A percentile compares a stretch with the other conserved stretches of the same genome.
These are phyloP conservation scores for Anas platyrhynchos DNA, from an alignment of 2,113 vertebrate species.

Conservation along the genomic window DNA sequence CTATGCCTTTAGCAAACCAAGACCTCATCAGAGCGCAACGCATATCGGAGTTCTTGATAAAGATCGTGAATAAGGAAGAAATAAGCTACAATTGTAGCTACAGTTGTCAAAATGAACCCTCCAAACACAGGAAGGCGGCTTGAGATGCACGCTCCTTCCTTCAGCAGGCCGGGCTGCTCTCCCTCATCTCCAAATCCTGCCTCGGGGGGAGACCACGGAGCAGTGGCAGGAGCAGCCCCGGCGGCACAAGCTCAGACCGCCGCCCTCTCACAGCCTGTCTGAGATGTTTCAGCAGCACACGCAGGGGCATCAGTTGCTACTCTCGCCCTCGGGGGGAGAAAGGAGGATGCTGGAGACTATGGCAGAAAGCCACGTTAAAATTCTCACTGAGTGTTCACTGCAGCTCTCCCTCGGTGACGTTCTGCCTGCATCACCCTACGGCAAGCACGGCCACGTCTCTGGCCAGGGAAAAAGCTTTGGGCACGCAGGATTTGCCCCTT, in stretches of 20 bases:
- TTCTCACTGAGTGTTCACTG: conserved; percentile 62
- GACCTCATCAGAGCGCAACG: accelerated
- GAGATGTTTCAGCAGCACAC: background rate
- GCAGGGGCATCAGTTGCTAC: background rate
- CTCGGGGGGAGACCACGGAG: background rate
- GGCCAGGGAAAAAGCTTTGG: background rate
- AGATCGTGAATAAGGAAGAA: background rate
- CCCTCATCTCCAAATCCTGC: background rate
- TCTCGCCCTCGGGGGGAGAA: background rate
- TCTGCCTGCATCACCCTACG: conserved; percentile 46
- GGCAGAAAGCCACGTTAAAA: conserved; percentile 57
- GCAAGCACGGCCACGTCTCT: background rate
- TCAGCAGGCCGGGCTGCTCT: background rate
- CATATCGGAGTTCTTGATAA: background rate
- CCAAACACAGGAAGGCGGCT: background rate
- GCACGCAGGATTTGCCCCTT: background rate
- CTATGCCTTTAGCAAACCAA: accelerated
- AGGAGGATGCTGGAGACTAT: background rate
- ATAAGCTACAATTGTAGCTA: background rate
- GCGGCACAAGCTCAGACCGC: background rate
- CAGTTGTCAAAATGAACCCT: background rate
- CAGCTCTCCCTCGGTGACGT: conserved; percentile 61
- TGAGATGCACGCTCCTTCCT: background rate
- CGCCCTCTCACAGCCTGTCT: background rate
- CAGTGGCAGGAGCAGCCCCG: background rate